Conservation (phyloP, 2,113 vertebrate species). For the Phalacrocorax brasilianus region DNA sequence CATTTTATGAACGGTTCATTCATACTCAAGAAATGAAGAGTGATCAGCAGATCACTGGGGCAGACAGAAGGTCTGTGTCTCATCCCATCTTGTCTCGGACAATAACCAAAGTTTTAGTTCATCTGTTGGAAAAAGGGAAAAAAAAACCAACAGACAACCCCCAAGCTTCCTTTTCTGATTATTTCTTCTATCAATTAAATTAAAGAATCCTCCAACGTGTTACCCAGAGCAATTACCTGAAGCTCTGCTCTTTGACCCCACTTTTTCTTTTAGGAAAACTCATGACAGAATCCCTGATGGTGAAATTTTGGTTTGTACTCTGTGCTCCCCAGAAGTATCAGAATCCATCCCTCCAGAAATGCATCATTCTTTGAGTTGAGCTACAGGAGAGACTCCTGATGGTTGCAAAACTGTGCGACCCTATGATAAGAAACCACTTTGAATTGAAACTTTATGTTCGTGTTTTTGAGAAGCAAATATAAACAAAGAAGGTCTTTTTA, state of each 20-base stretch:
- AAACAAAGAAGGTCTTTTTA: neutral
- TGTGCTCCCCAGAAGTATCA: neutral
- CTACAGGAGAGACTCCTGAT: neutral
- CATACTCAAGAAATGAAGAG: neutral
- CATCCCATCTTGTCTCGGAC: neutral
- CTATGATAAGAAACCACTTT: neutral
- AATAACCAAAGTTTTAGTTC: neutral
- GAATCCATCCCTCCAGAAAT: neutral
- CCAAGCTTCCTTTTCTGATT: neutral
- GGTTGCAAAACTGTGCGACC: neutral
- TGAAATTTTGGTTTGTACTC: neutral
- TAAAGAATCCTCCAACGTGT: neutral
- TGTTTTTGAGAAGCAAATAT: neutral
- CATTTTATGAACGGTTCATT: neutral
- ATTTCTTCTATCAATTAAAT: neutral
- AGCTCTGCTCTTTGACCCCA: neutral
- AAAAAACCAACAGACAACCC: accelerated
- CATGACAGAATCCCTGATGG: neutral
- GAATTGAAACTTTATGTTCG: neutral
- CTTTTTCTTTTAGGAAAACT: neutral
- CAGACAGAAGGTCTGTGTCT: neutral
- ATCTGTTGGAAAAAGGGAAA: neutral
- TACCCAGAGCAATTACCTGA: neutral
- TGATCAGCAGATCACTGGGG: neutral
- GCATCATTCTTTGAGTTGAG: neutral